Conservation (phyloP, 2,113 vertebrate genomes). For the Crypturellus undulatus region DNA sequence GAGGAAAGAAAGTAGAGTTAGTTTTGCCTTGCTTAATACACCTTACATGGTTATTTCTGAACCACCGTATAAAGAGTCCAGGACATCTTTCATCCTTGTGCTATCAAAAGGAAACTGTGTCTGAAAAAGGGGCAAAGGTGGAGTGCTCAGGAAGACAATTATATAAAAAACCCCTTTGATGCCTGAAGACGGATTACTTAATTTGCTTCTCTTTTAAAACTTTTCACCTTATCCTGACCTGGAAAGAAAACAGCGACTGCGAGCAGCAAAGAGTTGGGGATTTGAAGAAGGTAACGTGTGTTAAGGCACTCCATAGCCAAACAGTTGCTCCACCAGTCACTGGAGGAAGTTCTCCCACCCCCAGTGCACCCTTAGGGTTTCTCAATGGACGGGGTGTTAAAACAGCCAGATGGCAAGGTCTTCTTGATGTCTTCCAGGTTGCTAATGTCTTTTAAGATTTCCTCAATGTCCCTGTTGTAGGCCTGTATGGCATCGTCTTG, state of each 20-base stretch:
- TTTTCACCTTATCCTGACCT: conserved; percentile 73
- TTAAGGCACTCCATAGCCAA: conserved; percentile 80
- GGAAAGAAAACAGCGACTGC: conserved; percentile 68
- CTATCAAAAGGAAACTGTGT: conserved; percentile 51
- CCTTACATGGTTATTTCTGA: conserved; percentile 45
- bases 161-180: conserved; percentile 72
- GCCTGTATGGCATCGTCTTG: conserved; percentile 90
- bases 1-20: not conserved
- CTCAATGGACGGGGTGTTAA: conserved; percentile 95
- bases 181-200: conserved; percentile 71
- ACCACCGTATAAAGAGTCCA: conserved; percentile 20
- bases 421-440: conserved; percentile 97
- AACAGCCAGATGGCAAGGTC: conserved; percentile 93
- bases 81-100: conserved; percentile 51
- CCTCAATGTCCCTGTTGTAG: conserved; percentile 91
- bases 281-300: conserved; percentile 81
- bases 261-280: conserved; percentile 72
- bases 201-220: conserved; percentile 71
- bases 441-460: conserved; percentile 91
- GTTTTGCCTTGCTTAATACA: conserved; percentile 27
- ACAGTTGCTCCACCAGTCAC: conserved; percentile 33
- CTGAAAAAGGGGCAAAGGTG: conserved; percentile 39
- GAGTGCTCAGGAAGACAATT: conserved; percentile 65
- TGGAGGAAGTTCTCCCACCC: conserved; percentile 43
- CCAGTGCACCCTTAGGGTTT: conserved; percentile 76